Base-by-base conservation (phyloP, 2,797 vertebrate genomes). In the Leontocebus nigricollis region DNA sequence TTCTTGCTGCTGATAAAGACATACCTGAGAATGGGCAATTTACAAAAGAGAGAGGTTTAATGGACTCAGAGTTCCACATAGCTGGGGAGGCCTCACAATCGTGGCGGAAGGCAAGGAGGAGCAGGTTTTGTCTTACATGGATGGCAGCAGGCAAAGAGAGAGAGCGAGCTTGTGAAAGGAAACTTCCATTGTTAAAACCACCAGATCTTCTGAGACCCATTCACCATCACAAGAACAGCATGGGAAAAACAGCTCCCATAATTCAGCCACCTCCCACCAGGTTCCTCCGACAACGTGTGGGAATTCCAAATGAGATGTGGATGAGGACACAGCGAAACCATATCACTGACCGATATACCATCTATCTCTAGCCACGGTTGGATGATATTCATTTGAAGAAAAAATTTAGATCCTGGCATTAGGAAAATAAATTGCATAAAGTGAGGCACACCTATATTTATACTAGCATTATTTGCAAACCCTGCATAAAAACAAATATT, bases 401-500 rank as follows among this genome's bases (percentile, higher is more conserved):
- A 83, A 95, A 27, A 33, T 52, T 92, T 30, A 96, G 39, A 85
- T 73, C 2, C 2, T 67, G 5, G 59, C 15, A 75, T 79, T 92
- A 93, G 57, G 46, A 80, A 94, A 76, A 91, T 17, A 83, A 84
- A 87, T 15, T 81, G 30, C 39, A 82, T 95, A 93, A 86, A 83
- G 19, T 67, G n/a, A 97, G 36, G 50, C 33, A 77, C 41, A 15
- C 5, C 24, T 90, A 5, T 67, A 81, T 86, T 92, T 96, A 81
- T 61, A 90, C 5, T 84, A 93, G 44, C 48, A 72, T 83, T 87
- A 73, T 77, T 64, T 89, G 22, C 36, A 83, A 95, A 52, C 11
- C 11, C 6, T 75, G 26, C 90, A 91, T 94, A 14, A 77, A 94
- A 93, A 77, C n/a, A 83, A 92, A 94, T 33, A 89, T 76, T 91